Conservation (phyloP, 2,797 vertebrate species). For the Petrocephalus sullivani region DNA sequence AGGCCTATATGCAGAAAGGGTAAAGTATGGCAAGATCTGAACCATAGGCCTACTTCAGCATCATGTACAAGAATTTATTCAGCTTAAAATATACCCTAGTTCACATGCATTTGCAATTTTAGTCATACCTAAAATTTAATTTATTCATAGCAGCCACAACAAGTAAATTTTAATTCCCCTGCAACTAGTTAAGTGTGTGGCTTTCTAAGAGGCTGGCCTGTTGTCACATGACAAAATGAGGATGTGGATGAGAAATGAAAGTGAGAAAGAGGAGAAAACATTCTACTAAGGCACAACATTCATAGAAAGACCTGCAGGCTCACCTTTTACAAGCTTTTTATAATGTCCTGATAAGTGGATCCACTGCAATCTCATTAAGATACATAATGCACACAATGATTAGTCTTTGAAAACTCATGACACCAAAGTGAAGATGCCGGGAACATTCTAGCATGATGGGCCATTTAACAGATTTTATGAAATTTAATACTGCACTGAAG, state of each 20-base stretch:
- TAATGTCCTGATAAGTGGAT: background rate
- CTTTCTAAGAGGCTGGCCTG: constrained; percentile 55
- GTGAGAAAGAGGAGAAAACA: constrained; percentile 24
- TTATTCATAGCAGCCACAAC: background rate
- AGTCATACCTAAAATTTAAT: background rate
- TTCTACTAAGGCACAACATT: constrained; percentile 22
- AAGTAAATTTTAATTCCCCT: constrained; percentile 35
- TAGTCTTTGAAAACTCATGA: background rate
- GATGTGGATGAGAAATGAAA: constrained; percentile 20
- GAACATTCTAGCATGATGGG: background rate
- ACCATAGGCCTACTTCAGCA: background rate
- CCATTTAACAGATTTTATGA: background rate
- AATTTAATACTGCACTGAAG: background rate
- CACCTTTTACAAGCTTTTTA: background rate
- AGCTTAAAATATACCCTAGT: background rate
- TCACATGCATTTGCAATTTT: background rate
- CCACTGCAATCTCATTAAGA: background rate
- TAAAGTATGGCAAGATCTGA: background rate
- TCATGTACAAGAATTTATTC: background rate
- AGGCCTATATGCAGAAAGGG: background rate
- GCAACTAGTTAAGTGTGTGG: constrained; percentile 47
- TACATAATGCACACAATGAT: background rate
- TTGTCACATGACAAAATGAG: constrained; percentile 48
- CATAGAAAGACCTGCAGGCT: background rate
- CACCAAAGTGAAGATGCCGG: background rate